A percentile compares a stretch with the other conserved stretches of the same genome.
Evolutionary conservation across 2,797 vertebrate species (phyloP).

Genomic region (Bryconaethiops microstoma): DNA sequence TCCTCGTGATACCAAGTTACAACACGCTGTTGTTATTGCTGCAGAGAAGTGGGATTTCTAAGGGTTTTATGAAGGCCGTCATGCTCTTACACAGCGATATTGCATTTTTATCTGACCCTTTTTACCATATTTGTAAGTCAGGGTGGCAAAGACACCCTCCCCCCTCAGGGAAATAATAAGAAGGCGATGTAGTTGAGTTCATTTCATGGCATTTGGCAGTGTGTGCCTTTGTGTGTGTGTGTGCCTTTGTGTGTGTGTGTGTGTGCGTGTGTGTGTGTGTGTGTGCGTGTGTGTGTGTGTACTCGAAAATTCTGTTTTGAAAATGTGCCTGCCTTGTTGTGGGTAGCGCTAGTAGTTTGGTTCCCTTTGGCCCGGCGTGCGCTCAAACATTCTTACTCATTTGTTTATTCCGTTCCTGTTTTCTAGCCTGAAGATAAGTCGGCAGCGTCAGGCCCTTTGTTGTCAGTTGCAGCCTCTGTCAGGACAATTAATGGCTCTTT

Average conservation of each 20-base stretch:
- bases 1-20: neutral
- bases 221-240: too few species aligned
- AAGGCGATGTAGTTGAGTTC: neutral
- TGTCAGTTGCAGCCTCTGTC: slow-evolving; percentile 23
- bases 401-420: slow-evolving; percentile 47
- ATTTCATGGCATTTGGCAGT: neutral
- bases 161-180: neutral
- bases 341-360: neutral
- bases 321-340: slow-evolving; percentile 7
- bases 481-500: slow-evolving; percentile 26
- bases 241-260: neutral
- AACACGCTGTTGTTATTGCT: neutral
- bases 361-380: slow-evolving; percentile 4
- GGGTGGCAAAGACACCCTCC: neutral
- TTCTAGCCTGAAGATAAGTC: slow-evolving; percentile 37
- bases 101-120: neutral
- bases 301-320: slow-evolving; percentile 14
- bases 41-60: neutral
- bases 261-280: slow-evolving; percentile 1
- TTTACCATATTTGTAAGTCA: slow-evolving; percentile 2
- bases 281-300: neutral
- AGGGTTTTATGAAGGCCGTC: neutral
- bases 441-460: too few species aligned
- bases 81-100: neutral
- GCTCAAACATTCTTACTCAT: slow-evolving; percentile 32